Evolutionary conservation across 2,113 vertebrate species (phyloP), one percentile per base, ranked within the genome.

Genomic region (Piaya cayana): DNA sequence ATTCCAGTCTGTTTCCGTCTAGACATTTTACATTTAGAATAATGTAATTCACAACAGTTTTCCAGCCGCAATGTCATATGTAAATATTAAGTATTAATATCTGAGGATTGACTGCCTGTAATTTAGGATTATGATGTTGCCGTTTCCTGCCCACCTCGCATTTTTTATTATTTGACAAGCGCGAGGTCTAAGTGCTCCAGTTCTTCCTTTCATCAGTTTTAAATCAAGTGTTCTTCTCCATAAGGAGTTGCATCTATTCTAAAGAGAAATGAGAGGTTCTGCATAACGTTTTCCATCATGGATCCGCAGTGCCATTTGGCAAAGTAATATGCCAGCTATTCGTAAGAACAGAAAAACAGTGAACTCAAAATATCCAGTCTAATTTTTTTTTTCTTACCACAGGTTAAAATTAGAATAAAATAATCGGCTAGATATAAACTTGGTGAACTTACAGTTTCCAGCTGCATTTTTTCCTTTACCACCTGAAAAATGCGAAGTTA

Each of bases 331-430:
- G 23, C 52, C 70, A 92, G 79, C 78, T 95, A 67, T 76, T 90
- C 83, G 23, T 50, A 83, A 90, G 78, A 88, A 93, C 74, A 75
- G 93, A 94, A 89, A 75, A 77, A 96, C 39, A 84, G 49, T 6
- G 22, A 90, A 85, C 95, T 92, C 88, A 97, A 90, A 97, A 96
- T 94, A 96, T 21, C 92, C 69, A 42, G 45, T 8, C 36, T 68
- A 10, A 32, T 76, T 64, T 82, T n/a, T 64, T 82, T n/a, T 67
- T 90, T 74, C 75, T 95, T 90, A 93, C 96, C 95, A 39, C 93
- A 94, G 71, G 71, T 85, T 96, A 95, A 96, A 97, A 94, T 96
- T 95, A 93, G 95, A 88, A 93, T 81, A 92, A 96, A 97, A 96
- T 95, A 94, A 95, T 95, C 5, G 0, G 82, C 84, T 94, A 55